Base-by-base conservation (phyloP, 2,888 invertebrate genomes). In the Cerastis rubricosa region DNA sequence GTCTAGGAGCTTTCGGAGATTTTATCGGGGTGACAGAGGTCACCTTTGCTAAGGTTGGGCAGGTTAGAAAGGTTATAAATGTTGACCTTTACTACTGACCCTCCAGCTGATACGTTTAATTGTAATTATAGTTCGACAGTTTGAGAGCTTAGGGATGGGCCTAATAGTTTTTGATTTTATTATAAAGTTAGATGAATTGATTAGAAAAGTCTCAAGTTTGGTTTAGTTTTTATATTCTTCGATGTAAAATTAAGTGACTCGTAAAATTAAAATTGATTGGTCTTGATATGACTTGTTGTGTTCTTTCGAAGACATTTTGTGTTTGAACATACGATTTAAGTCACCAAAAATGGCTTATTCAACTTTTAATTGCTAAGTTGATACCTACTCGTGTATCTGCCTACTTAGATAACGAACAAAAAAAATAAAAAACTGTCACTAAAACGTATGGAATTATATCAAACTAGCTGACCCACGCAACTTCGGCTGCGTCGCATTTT, bases 31-130 rank as follows among this genome's bases (percentile, higher is more conserved):
- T 63, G 69, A 57, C 49, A 74, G 69, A 80, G 81, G 88, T 87
- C 85, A 87, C 88, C 82, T 87, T 81, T 71, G n/a, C 59, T 17
- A 14, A 67, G 81, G 78, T 81, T 67, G 74, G 45, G 54, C 12
- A 70, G 80, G 86, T 86, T 76, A 74, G 12, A 59, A 22, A 54
- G 43, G 69, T 70, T 70, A 14, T 69, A 76, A 35, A 71, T 54
- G 25, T 25, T 51, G 72, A 81, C 74, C 82, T 75, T 75, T 84
- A 29, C 22, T 71, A 14, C 61, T 78, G 67, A 65, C 57, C 79
- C 66, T 45, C 1, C 8, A 35, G 17, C 14, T 72, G 29, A 61
- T 61, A 76, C 22, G 54, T 76, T 64, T 66, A 35, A 74, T 74
- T 72, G 61, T 65, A 57, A 80, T 65, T 66, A 29, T 45, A 54